These are phyloP conservation scores for Crocodylus rhombifer DNA, from an alignment of 2,797 vertebrate genomes.

Conservation along the genomic window DNA sequence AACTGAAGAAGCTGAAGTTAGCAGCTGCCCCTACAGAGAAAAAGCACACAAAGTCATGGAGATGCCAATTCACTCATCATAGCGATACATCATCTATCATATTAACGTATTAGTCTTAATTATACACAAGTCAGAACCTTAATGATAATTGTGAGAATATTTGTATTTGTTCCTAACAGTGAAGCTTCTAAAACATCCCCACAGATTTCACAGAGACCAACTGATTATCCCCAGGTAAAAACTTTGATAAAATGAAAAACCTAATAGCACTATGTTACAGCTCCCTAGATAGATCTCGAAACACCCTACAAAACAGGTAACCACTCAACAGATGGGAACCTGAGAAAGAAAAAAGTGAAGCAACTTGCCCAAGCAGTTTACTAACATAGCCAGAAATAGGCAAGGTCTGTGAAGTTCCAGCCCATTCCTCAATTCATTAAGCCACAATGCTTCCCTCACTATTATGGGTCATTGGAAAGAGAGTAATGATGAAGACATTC, in stretches of 20 bases:
- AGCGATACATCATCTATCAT: neutral
- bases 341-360: neutral
- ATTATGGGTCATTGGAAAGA: neutral
- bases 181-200: neutral
- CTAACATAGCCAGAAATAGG: neutral
- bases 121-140: neutral
- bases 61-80: conserved; percentile 38
- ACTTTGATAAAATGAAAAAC: neutral
- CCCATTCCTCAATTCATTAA: neutral
- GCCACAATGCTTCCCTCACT: neutral
- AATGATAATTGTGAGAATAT: neutral
- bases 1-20: conserved; percentile 92
- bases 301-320: neutral
- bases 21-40: conserved; percentile 87
- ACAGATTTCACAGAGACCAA: neutral
- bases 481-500: neutral
- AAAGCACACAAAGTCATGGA: conserved; percentile 50
- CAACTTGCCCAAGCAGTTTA: neutral
- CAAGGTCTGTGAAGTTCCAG: neutral
- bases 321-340: neutral
- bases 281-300: neutral
- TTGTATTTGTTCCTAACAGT: neutral
- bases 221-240: rapidly evolving
- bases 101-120: neutral
- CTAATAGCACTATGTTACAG: neutral